Evolutionary conservation across 2,797 vertebrate genomes (phyloP), one percentile per base, ranked within the genome.

Genomic region (Manis javanica): DNA sequence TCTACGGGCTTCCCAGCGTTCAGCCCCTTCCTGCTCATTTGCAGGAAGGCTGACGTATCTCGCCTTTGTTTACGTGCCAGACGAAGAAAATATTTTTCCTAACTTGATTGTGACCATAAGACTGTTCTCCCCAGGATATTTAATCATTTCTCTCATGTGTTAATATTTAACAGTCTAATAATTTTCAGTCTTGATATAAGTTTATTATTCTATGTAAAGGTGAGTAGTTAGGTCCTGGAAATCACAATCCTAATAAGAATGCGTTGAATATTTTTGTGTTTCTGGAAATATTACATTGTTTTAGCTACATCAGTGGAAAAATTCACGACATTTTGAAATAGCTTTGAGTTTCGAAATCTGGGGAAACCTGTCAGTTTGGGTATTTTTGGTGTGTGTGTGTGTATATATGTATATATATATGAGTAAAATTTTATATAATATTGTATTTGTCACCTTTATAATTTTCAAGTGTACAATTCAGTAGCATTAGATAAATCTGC

Each of bases 161-260:
- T 55, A 78, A 68, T 78, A 59, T 18, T 86, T 46, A 26, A 19
- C 15, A 49, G 14, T 82, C 37, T 61, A 79, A 51, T 39, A 66
- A 66, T 75, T 49, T 92, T 59, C n/a, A 71, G 13, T 61, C n/a
- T 79, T 93, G n/a, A n/a, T n/a, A n/a, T n/a, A n/a, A n/a, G n/a
- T n/a, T n/a, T n/a, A n/a, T n/a, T n/a, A n/a, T n/a, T n/a, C n/a
- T n/a, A n/a, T n/a, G n/a, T n/a, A n/a, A n/a, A n/a, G n/a, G n/a
- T n/a, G n/a, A n/a, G n/a, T n/a, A n/a, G n/a, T n/a, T n/a, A n/a
- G n/a, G n/a, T n/a, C n/a, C n/a, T n/a, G n/a, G n/a, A n/a, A n/a
- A n/a, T n/a, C n/a, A n/a, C n/a, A n/a, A n/a, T n/a, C n/a, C n/a
- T n/a, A n/a, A n/a, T n/a, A n/a, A n/a, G n/a, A n/a, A n/a, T n/a